phyloP scores from a whole-genome alignment of 2,113 vertebrate genomes.

The Pseudopodoces humilis region DNA sequence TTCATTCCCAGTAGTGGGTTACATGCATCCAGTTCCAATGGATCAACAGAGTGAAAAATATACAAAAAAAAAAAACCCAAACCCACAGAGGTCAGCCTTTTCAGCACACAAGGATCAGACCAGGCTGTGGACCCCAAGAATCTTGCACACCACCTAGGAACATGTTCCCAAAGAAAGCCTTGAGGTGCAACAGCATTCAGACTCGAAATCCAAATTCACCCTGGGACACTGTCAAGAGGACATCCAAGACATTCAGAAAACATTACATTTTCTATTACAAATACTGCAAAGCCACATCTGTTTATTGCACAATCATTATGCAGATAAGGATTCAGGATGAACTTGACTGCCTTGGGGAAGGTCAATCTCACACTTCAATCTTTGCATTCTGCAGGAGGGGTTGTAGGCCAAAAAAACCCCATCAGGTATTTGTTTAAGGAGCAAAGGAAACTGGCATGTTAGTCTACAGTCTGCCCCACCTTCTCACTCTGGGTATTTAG shows the following conservation, averaged over 20 bases:
- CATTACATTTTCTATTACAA: neutral
- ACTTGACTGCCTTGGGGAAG: constrained; percentile 24
- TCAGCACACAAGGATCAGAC: neutral
- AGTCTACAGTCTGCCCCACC: neutral
- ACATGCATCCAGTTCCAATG: neutral
- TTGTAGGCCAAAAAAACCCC: neutral
- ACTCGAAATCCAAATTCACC: neutral
- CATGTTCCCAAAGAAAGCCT: neutral
- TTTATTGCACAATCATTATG: constrained; percentile 35
- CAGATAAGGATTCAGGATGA: constrained; percentile 18
- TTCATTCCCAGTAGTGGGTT: neutral
- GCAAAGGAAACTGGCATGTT: neutral
- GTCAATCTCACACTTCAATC: neutral
- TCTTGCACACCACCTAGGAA: neutral
- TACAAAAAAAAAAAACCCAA: neutral
- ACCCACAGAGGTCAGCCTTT: neutral
- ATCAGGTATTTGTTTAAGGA: neutral
- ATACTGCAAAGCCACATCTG: constrained; percentile 4
- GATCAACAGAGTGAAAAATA: neutral
- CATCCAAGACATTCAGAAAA: neutral
- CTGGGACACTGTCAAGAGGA: neutral
- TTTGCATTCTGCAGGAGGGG: neutral
- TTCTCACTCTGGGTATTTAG: neutral
- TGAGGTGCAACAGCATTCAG: neutral
- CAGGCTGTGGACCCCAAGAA: neutral